Percentiles rank a stretch among this genome's conserved stretches.
These are phyloP conservation scores for Pollenia labialis DNA, from an alignment of 2,888 invertebrate species.

Conservation along the genomic window DNA sequence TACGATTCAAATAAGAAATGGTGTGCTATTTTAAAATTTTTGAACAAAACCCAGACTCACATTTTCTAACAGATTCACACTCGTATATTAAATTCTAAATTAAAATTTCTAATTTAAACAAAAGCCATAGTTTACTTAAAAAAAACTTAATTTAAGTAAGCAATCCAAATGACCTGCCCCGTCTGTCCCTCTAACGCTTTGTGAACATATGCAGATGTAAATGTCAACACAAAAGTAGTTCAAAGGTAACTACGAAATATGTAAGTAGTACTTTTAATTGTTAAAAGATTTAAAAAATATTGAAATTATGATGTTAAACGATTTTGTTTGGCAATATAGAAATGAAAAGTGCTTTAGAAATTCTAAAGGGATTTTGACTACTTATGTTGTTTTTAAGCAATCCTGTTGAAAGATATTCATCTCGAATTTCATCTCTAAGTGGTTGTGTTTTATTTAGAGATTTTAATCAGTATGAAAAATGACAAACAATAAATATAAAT, in stretches of 20 bases:
- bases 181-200: neutral
- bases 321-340: neutral
- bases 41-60: neutral
- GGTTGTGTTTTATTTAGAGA: constrained; percentile 26
- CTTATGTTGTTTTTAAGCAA: constrained; percentile 52
- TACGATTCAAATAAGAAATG: no score
- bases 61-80: no score
- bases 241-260: neutral
- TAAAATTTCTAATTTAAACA: neutral
- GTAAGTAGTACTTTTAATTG: neutral
- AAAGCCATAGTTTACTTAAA: neutral
- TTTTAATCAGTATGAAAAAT: constrained; percentile 3
- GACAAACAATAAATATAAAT: constrained; percentile 12
- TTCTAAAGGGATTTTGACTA: constrained; percentile 64
- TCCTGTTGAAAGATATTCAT: constrained; percentile 49
- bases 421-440: constrained; percentile 54
- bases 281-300: neutral
- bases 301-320: neutral
- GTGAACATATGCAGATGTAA: neutral
- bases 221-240: neutral
- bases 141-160: constrained; percentile 36
- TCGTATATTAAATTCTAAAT: neutral
- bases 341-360: neutral
- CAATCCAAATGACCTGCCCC: constrained; percentile 26
- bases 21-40: no score